These are phyloP conservation scores for Chaenogobius annularis DNA, from an alignment of 2,113 vertebrate genomes.

Conservation along the genomic window DNA sequence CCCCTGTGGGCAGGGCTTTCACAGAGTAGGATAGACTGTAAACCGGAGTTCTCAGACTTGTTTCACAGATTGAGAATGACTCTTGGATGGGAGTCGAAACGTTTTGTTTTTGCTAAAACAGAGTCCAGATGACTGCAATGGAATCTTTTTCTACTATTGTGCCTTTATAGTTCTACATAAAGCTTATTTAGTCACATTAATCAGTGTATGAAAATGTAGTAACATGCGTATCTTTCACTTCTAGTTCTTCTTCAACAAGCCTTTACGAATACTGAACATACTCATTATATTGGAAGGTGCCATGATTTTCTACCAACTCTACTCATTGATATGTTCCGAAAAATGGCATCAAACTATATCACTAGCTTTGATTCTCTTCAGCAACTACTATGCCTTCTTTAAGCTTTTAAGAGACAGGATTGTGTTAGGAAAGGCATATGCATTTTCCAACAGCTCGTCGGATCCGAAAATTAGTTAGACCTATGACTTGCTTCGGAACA, in stretches of 20 bases:
- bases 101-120: too few relatives aligned
- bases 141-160: too few relatives aligned
- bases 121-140: too few relatives aligned
- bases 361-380: conserved; percentile 95
- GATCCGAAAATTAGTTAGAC: conserved; percentile 90
- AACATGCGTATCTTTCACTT: not conserved
- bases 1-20: too few relatives aligned
- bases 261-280: conserved; percentile 95
- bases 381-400: conserved; percentile 98
- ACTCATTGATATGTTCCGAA: conserved; percentile 92
- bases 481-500: conserved; percentile 43
- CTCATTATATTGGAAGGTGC: conserved; percentile 93
- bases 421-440: conserved; percentile 94
- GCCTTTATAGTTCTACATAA: too few relatives aligned
- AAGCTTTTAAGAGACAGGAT: conserved; percentile 96
- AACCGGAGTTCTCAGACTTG: too few relatives aligned
- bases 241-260: conserved; percentile 99
- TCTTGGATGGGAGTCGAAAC: too few relatives aligned
- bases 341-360: conserved; percentile 99
- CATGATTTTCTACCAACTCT: conserved; percentile 97
- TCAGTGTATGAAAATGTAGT: not conserved
- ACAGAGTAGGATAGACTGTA: too few relatives aligned
- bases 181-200: not conserved
- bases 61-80: too few relatives aligned
- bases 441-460: conserved; percentile 84